Evolutionary conservation across 2,888 invertebrate genomes (phyloP), one percentile per base, ranked within the genome.

Genomic region (Eristalis arbustorum): DNA sequence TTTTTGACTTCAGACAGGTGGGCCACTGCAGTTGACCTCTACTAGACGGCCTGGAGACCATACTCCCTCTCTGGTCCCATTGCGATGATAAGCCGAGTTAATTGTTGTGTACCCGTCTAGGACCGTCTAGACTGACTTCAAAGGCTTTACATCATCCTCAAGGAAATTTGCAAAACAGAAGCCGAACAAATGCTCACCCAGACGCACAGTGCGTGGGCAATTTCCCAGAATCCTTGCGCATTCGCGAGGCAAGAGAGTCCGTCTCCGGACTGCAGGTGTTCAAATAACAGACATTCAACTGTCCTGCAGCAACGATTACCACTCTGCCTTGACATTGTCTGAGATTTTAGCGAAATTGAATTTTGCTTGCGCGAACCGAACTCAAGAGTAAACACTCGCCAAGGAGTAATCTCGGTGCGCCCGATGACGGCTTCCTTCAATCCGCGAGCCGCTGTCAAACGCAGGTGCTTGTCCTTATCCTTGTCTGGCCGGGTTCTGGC

Each of bases 341-440:
- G 57, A 40, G 73, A 22, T 84, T 74, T 84, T 25, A 61, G 42
- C 59, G 28, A 66, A 71, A 69, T 40, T 57, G 49, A 78, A 66
- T 79, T 84, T 79, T 79, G 66, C 79, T 84, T 79, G 75, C 63
- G 42, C 64, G 49, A 31, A 31, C n/a, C 1, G 23, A 69, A 69
- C 56, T 28, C n/a, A 18, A 42, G 61, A 23, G 25, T 5, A 59
- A 66, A 40, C 1, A 75, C 22, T 25, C 37, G 68, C 25, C 76
- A 83, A 68, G 68, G 69, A 79, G 23, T 68, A 78, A 78, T 73
- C 59, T 37, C 28, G 4, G 2, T 3, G 28, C 28, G 2, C 31
- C 31, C 31, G 49, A 49, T 6, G 49, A 49, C 18, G 49, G 18
- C 49, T 49, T 64, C 37, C 28, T 56, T 64, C 37, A 22, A 34